Evolutionary conservation across 2,113 vertebrate genomes (phyloP).

Genomic region (Serilophus lunatus): DNA sequence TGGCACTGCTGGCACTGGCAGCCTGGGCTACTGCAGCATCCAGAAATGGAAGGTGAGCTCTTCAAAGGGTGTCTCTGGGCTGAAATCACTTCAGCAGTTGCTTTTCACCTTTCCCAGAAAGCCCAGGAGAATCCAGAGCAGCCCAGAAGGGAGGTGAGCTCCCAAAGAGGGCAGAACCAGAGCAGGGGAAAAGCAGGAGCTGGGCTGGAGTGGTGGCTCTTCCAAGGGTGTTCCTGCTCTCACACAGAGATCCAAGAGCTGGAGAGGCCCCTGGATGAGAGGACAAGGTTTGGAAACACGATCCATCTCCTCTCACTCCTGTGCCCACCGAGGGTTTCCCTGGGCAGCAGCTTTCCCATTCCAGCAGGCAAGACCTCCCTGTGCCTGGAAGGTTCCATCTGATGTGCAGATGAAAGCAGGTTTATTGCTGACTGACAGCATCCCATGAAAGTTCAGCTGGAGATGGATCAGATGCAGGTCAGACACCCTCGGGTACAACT

Average conservation of each 20-base stretch:
- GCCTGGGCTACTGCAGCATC: not conserved
- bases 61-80: not conserved
- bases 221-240: not conserved
- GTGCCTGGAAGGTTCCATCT: not conserved
- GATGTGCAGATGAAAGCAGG: not conserved
- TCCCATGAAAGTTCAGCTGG: not conserved
- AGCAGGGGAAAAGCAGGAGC: not conserved
- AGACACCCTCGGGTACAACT: not conserved
- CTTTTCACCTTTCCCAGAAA: not conserved
- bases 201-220: not conserved
- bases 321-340: fast-evolving
- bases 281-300: not conserved
- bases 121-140: not conserved
- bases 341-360: not conserved
- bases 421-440: not conserved
- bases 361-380: not conserved
- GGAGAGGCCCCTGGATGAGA: not conserved
- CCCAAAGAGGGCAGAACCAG: fast-evolving
- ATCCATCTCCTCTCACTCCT: not conserved
- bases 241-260: not conserved
- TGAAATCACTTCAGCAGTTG: not conserved
- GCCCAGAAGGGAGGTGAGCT: not conserved
- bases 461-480: not conserved
- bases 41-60: not conserved
- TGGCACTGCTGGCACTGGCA: not conserved